Percentiles rank a stretch among this genome's conserved stretches.
These are phyloP conservation scores for Sceloporus tristichus DNA, from an alignment of 2,113 vertebrate species.

Conservation along the genomic window DNA sequence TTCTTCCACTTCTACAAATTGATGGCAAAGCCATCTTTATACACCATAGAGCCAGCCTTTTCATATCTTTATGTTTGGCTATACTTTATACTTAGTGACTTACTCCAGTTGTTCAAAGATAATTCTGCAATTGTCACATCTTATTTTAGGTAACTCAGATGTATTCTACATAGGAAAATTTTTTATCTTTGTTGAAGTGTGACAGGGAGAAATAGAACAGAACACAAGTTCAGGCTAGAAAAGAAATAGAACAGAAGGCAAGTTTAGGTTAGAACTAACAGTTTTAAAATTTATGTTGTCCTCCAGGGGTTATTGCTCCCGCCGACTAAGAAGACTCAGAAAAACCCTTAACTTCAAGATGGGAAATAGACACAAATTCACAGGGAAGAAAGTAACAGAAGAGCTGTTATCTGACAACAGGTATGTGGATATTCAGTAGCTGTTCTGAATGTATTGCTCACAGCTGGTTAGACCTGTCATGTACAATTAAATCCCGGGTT, in stretches of 20 bases:
- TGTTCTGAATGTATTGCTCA: neutral
- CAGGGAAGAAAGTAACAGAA: constrained; percentile 94
- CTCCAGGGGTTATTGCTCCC: constrained; percentile 94
- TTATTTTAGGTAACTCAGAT: neutral
- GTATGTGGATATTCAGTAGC: constrained; percentile 67
- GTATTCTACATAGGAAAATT: neutral
- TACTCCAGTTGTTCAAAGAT: neutral
- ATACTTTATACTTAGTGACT: neutral
- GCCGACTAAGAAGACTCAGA: constrained; percentile 91
- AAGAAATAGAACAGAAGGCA: neutral
- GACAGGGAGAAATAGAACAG: neutral
- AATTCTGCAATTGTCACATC: neutral
- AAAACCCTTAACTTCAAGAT: constrained; percentile 98
- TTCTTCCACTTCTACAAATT: neutral
- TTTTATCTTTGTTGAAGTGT: neutral
- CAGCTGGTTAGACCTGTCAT: too few species aligned
- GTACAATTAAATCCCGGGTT: neutral
- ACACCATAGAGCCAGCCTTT: neutral
- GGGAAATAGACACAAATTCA: constrained; percentile 97
- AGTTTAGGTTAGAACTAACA: constrained; percentile 25
- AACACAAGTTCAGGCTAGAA: neutral
- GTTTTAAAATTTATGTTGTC: neutral
- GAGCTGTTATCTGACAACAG: constrained; percentile 95
- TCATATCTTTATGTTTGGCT: neutral
- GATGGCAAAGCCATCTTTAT: neutral